Conservation (phyloP, 2,888 invertebrate genomes). For the Pinctada fucata region DNA sequence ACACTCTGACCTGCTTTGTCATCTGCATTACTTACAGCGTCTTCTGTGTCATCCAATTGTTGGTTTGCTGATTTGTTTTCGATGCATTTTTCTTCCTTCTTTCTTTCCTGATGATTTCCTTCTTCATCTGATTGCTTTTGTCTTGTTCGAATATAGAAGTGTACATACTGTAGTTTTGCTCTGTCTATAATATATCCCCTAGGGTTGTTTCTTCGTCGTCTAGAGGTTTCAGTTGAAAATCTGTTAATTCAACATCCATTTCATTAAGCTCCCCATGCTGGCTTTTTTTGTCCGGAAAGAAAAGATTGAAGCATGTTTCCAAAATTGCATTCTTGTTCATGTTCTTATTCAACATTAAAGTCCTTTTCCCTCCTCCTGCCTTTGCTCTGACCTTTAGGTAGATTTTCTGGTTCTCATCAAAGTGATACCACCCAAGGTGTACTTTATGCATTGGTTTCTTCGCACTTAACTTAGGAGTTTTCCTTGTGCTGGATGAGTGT, state of each 20-base stretch:
- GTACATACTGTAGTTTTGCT: slow-evolving; percentile 31
- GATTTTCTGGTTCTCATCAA: slow-evolving; percentile 21
- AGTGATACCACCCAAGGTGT: slow-evolving; percentile 22
- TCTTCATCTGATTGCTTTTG: slow-evolving; percentile 9
- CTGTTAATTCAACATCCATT: slow-evolving; percentile 29
- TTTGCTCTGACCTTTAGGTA: slow-evolving; percentile 20
- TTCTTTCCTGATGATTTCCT: slow-evolving; percentile 1
- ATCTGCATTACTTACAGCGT: too few relatives aligned
- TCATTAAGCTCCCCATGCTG: slow-evolving; percentile 30
- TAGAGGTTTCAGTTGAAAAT: slow-evolving; percentile 31
- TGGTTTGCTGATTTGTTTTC: background rate
- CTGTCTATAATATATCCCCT: slow-evolving; percentile 31
- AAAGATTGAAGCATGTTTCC: slow-evolving; percentile 25
- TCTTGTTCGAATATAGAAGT: slow-evolving; percentile 30
- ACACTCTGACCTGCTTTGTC: too few relatives aligned
- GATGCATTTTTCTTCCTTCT: slow-evolving; percentile 16
- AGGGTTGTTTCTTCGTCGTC: slow-evolving; percentile 29
- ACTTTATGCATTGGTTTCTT: slow-evolving; percentile 3
- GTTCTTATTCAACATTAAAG: slow-evolving; percentile 14
- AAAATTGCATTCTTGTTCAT: slow-evolving; percentile 30
- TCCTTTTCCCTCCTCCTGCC: slow-evolving; percentile 23
- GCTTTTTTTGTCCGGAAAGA: slow-evolving; percentile 27
- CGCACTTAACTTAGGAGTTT: slow-evolving; percentile 17
- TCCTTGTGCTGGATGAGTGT: slow-evolving; percentile 18
- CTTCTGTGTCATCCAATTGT: background rate